Evolutionary conservation across 2,797 vertebrate species (phyloP), one percentile per base, ranked within the genome.

Genomic region (Thalassophryne amazonica): DNA sequence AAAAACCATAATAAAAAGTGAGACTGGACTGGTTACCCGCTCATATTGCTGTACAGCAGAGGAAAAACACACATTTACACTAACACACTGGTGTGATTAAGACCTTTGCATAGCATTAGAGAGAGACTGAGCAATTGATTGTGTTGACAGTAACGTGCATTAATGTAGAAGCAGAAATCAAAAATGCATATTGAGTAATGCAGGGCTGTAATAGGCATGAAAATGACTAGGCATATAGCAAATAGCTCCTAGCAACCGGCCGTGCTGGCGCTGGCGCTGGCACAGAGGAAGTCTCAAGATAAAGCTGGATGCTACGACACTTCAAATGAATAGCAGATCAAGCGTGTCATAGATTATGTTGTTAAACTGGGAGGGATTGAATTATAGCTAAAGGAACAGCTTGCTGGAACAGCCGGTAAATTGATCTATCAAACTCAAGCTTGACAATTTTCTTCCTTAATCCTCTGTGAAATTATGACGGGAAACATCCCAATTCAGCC

Each of bases 261-360:
- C 23, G 47, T 47, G 58, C 55, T 43, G 50, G 47, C 17, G 10
- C 56, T 39, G 61, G 60, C 21, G 9, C 69, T 11, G 61, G 60
- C 21, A 9, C 69, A 11, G 14, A 71, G 65, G 81, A 69, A 69
- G 61, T 70, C 72, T 81, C 52, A 53, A 77, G 73, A 86, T 77
- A 77, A 84, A 81, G 84, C 74, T 63, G 81, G 78, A 84, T 80
- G 76, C 73, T 60, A 60, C 47, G 61, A 86, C 87, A 88, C 86
- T 88, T 88, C 79, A 88, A 87, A 88, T 86, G 74, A 88, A 88
- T 78, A 70, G 78, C 72, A 82, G 83, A 88, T 90, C 83, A 87
- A 87, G 84, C 76, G 40, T 81, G 74, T 79, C 82, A 70, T 64
- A 88, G 85, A 88, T 89, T 86, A 89, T 60, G 60, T 83, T 37